phyloP scores from a whole-genome alignment of 2,113 vertebrate genomes.

The Neogobius melanostomus region DNA sequence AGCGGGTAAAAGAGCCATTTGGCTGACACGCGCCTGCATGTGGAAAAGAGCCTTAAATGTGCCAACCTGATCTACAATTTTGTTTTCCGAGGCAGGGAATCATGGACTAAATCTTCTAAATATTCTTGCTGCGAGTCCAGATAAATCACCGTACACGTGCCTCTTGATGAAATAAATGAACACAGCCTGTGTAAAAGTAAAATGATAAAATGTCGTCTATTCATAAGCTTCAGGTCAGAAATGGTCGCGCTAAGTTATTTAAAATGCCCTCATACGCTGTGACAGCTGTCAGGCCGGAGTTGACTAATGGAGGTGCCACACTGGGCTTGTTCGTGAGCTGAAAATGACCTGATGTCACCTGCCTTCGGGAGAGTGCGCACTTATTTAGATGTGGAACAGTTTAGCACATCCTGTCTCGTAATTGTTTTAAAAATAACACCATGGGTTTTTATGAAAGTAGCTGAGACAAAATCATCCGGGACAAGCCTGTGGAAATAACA shows the following conservation, averaged over 20 bases:
- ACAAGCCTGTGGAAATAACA: constrained; percentile 6
- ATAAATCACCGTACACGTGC: too few species aligned
- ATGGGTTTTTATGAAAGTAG: background rate
- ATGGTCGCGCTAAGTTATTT: constrained; percentile 37
- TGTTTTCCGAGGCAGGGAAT: too few species aligned
- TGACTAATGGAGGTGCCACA: constrained; percentile 53
- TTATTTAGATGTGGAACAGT: constrained; percentile 31
- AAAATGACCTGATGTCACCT: constrained; percentile 32
- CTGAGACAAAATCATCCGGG: background rate
- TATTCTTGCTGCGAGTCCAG: too few species aligned
- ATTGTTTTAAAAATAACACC: constrained; percentile 15
- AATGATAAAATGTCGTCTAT: background rate
- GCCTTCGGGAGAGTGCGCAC: constrained; percentile 27
- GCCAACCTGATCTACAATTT: too few species aligned
- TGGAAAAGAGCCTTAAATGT: too few species aligned
- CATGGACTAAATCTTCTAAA: too few species aligned
- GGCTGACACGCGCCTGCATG: too few species aligned
- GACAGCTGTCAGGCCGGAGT: constrained; percentile 40
- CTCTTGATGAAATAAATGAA: too few species aligned
- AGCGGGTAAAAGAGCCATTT: too few species aligned
- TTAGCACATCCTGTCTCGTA: constrained; percentile 26
- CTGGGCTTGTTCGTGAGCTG: constrained; percentile 54
- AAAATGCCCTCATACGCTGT: constrained; percentile 38
- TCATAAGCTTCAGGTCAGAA: constrained; percentile 31
- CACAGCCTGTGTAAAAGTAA: background rate